Evolutionary conservation across 2,797 vertebrate species (phyloP).

Genomic region (Oreochromis grahami): DNA sequence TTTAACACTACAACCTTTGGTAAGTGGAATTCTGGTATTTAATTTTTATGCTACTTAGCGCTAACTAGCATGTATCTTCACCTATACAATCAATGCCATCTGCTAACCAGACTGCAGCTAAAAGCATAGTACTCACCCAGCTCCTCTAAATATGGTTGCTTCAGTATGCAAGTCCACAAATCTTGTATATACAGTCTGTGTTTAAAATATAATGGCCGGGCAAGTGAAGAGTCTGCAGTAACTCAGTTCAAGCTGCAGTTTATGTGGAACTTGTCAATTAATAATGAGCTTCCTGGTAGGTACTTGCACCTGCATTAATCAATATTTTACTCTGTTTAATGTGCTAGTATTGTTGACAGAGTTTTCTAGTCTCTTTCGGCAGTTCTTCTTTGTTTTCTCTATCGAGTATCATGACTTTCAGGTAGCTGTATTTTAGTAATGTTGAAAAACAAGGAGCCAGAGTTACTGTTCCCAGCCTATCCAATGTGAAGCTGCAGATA

Average conservation of each 20-base stretch:
- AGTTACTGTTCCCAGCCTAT: neutral
- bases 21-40: neutral
- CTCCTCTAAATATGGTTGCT: neutral
- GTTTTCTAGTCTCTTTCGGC: neutral
- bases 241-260: neutral
- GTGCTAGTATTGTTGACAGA: neutral
- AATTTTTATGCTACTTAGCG: accelerated
- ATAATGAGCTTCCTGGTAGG: neutral
- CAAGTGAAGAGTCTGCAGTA: neutral
- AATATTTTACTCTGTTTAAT: neutral
- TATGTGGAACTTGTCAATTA: neutral
- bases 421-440: neutral
- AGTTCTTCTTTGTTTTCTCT: neutral
- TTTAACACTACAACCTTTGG: neutral
- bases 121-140: neutral
- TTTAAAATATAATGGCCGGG: neutral
- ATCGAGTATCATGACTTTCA: neutral
- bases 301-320: neutral
- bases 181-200: neutral
- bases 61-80: neutral
- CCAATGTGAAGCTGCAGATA: neutral
- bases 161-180: neutral
- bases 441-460: neutral
- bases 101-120: neutral
- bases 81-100: neutral